phyloP scores from a whole-genome alignment of 2,888 invertebrate species.

The Napeogenes sylphis region DNA sequence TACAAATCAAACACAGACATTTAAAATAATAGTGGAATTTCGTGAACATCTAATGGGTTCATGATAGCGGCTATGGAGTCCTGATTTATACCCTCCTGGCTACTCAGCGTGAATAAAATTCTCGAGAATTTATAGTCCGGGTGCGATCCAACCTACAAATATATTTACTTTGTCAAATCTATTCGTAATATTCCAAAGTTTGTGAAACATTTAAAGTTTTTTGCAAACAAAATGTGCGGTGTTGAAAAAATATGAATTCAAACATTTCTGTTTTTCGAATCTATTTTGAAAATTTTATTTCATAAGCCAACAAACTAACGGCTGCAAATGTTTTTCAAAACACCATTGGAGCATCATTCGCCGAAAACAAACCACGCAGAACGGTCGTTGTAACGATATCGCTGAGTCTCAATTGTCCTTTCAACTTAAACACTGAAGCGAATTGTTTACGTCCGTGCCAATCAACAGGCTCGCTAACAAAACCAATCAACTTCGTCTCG shows the following conservation, averaged over 20 bases:
- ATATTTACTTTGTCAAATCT: background rate
- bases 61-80: conserved; percentile 56
- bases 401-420: conserved; percentile 71
- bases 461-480: conserved; percentile 77
- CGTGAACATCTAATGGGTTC: conserved; percentile 59
- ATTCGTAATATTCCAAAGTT: no score
- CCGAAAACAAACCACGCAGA: conserved; percentile 40
- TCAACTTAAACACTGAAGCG: conserved; percentile 71
- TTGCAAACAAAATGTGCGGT: background rate
- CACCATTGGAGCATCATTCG: conserved; percentile 35
- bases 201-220: background rate
- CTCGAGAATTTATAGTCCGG: conserved; percentile 48
- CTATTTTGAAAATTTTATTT: conserved; percentile 22
- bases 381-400: conserved; percentile 40
- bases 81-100: conserved; percentile 64
- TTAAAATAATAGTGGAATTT: conserved; percentile 3
- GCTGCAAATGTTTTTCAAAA: conserved; percentile 37
- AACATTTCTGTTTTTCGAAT: conserved; percentile 28
- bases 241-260: conserved; percentile 3
- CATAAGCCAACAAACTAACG: conserved; percentile 22
- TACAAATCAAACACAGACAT: background rate
- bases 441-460: conserved; percentile 75
- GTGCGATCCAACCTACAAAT: conserved; percentile 15
- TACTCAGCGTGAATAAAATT: conserved; percentile 71
- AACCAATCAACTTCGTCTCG: conserved; percentile 79